These are phyloP conservation scores for Cryptocheilus praepositus DNA, from an alignment of 2,888 invertebrate genomes.

Conservation along the genomic window DNA sequence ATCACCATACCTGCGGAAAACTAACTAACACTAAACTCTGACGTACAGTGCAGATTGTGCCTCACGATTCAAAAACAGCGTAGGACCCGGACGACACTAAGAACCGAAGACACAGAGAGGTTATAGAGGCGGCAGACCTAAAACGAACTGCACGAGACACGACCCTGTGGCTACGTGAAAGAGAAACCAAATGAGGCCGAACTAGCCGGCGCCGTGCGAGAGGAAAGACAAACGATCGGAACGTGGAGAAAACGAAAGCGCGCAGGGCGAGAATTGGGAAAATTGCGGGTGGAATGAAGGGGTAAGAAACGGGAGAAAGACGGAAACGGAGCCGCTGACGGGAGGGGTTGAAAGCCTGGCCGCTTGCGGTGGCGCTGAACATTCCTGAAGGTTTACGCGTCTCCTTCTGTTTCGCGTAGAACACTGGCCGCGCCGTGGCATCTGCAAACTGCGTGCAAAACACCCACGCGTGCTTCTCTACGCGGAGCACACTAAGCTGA, in stretches of 20 bases:
- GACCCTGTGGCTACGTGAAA: no score
- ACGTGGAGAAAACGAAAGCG: conserved; percentile 9
- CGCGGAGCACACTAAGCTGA: no score
- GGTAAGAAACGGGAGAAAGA: conserved; percentile 17
- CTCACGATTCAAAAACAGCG: no score
- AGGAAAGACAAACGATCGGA: background rate
- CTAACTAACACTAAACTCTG: no score
- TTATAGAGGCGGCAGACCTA: background rate
- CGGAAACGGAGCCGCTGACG: conserved; percentile 8
- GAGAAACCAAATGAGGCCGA: no score
- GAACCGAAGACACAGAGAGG: background rate
- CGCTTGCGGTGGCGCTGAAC: conserved; percentile 15
- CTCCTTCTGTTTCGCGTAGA: conserved; percentile 29
- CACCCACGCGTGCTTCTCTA: no score
- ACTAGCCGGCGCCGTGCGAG: no score
- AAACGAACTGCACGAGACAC: background rate
- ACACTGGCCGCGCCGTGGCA: background rate
- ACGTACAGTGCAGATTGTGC: no score
- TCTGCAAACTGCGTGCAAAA: no score
- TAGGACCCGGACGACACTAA: no score
- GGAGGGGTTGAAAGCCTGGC: conserved; percentile 15
- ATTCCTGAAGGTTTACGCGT: conserved; percentile 33
- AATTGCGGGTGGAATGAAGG: conserved; percentile 23
- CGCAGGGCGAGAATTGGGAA: conserved; percentile 28
- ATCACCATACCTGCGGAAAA: no score